Percentiles rank a stretch among this genome's conserved stretches.
phyloP scores from a whole-genome alignment of 1,140 invertebrate genomes.

The Theocolax elegans region DNA sequence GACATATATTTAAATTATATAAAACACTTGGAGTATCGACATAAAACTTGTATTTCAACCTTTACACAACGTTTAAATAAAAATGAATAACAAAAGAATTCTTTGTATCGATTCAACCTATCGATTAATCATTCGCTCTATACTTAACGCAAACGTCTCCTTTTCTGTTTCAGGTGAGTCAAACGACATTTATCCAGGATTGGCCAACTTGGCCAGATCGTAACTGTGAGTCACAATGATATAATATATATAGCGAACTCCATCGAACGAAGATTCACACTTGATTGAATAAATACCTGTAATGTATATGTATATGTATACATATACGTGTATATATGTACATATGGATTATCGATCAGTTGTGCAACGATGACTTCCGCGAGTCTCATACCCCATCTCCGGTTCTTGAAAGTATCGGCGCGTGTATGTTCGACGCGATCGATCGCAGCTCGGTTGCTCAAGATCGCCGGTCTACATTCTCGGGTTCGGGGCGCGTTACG shows the following conservation, averaged over 20 bases:
- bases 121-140: slow-evolving; percentile 16
- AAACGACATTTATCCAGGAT: not conserved
- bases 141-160: not conserved
- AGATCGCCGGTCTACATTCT: not conserved
- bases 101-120: too few species aligned
- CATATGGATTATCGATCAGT: too few species aligned
- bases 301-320: too few species aligned
- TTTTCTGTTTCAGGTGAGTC: slow-evolving; percentile 33
- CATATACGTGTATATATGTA: too few species aligned
- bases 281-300: too few species aligned
- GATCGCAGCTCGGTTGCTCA: not conserved
- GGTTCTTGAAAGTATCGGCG: too few species aligned
- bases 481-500: not conserved
- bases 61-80: not conserved
- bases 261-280: too few species aligned
- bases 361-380: not conserved
- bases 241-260: too few species aligned
- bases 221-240: not conserved
- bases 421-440: not conserved
- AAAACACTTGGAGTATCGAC: too few species aligned
- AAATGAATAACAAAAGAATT: not conserved
- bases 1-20: too few species aligned
- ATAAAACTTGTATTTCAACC: too few species aligned
- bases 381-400: too few species aligned
- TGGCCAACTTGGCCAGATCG: not conserved